A percentile compares a stretch with the other conserved stretches of the same genome.
Evolutionary conservation across 2,113 vertebrate genomes (phyloP).

Genomic region (Austrofundulus limnaeus): DNA sequence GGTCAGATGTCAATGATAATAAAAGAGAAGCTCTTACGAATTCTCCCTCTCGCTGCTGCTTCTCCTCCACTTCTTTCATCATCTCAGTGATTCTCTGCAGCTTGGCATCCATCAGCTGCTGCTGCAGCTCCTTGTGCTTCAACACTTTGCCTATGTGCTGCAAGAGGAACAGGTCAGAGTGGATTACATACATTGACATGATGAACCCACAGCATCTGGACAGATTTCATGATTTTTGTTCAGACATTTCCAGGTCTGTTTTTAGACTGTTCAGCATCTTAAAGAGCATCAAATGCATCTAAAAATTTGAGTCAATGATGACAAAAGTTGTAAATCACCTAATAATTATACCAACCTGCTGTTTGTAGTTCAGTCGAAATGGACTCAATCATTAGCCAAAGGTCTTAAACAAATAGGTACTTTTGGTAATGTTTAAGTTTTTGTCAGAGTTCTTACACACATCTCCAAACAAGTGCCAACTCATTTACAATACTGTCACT

Average conservation of each 20-base stretch:
- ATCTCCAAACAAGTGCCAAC: too few relatives aligned
- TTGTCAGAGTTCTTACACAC: too few relatives aligned
- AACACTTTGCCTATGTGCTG: conserved; percentile 99
- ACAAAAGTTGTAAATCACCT: too few relatives aligned
- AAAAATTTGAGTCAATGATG: too few relatives aligned
- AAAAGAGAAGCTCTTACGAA: conserved; percentile 84
- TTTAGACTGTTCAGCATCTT: not conserved
- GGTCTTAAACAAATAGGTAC: too few relatives aligned
- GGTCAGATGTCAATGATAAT: not conserved
- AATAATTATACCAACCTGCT: too few relatives aligned
- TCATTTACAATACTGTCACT: too few relatives aligned
- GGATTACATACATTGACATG: not conserved
- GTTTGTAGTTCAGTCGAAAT: too few relatives aligned
- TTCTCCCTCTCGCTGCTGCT: conserved; percentile 92
- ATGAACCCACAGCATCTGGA: not conserved
- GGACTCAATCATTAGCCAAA: too few relatives aligned
- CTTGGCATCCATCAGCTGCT: conserved; percentile 96
- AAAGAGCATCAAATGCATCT: too few relatives aligned
- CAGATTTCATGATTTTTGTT: not conserved
- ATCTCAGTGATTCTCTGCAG: conserved; percentile 95
- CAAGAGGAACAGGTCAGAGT: not conserved
- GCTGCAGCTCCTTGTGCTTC: conserved; percentile 97
- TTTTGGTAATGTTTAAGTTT: too few relatives aligned
- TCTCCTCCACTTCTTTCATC: conserved; percentile 95
- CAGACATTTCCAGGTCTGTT: not conserved